Base-by-base conservation (phyloP, 2,888 invertebrate genomes). In the Volucella zonaria region DNA sequence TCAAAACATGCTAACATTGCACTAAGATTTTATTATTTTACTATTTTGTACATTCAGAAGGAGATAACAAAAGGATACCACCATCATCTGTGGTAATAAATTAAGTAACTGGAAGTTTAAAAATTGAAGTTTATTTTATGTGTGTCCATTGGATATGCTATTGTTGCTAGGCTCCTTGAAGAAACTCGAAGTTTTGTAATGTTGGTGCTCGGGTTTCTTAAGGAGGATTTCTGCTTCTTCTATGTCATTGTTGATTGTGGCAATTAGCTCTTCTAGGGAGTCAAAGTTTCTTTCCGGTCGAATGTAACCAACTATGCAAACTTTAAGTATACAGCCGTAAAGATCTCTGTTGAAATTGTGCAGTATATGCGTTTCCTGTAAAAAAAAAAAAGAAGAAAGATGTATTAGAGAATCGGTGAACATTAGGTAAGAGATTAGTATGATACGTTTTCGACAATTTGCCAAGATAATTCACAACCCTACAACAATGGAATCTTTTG, bases 301-400 rank as follows among this genome's bases (percentile, higher is more conserved):
- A 82, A 99, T 93, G 90, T 96, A 98, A 15, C 97, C 98, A 70
- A 95, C 90, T 79, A 99, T 94, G 82, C 95, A 94, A 31, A 97
- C 94, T 92, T 95, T 96, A 86, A 99, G 92, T 77, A 93, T 90
- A 56, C 95, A 93, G 0, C 96, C 98, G 92, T 99, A 99, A 89
- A 99, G 97, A 92, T 99, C 98, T 54, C 93, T 90, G 40, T 94
- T 93, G 90, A 96, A 98, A 82, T 95, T 92, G 89, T 98, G 95
- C 87, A 99, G 92, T 61, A 99, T 94, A 90, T 99, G 98, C 0
- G 98, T 96, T 93, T 99, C 99, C 97, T 97, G 92, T 70, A 93
- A 93, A 87, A 47, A 79, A 61, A 47, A 75, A 62, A 47, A 9
- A 43, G 10, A 42, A 1, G 14, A 15, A 4, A 40, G 6, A 31